Evolutionary conservation across 2,113 vertebrate genomes (phyloP), one percentile per base, ranked within the genome.

Genomic region (Picathartes gymnocephalus): DNA sequence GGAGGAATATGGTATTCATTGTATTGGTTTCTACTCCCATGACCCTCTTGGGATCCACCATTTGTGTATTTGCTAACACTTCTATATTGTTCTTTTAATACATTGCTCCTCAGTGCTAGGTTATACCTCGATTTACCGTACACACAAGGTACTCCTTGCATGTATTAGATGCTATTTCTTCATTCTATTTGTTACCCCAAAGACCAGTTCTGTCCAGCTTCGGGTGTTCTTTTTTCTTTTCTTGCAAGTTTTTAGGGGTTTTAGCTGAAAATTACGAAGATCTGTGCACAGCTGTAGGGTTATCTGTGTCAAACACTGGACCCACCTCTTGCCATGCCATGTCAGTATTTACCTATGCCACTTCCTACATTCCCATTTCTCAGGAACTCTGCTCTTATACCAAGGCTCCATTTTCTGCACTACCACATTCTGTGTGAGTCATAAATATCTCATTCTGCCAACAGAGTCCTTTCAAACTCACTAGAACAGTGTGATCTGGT

Each of bases 231-330:
- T 23, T 50, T 15, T 10, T 17, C 15, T 53, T 48, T 8, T 4
- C n/a, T 61, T n/a, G 4, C 19, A 19, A 24, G 3, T 47, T 78
- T 77, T 47, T 5, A 21, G 4, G 1, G 0, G 11, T 82, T 83
- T 83, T 42, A 40, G 68, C 24, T 58, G 35, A 44, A 45, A 33
- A 7, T 27, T 35, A 31, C 2, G 9, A 37, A 64, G 2, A 61
- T 7, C 13, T 71, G 8, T 53, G 30, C 33, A 37, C 10, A 68
- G 8, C 11, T 57, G 13, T 62, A 53, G 28, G 10, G 6, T 54
- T 25, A 45, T 14, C 17, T 0, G 0, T 17, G 25, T 31, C 13
- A 40, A 57, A 35, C 1, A 2, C 24, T 28, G 28, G n/a, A 24
- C n/a, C 5, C 22, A 30, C 10, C 30, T 35, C 48, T 77, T 58